phyloP scores from a whole-genome alignment of 2,113 vertebrate species.

The Pteropus alecto region DNA sequence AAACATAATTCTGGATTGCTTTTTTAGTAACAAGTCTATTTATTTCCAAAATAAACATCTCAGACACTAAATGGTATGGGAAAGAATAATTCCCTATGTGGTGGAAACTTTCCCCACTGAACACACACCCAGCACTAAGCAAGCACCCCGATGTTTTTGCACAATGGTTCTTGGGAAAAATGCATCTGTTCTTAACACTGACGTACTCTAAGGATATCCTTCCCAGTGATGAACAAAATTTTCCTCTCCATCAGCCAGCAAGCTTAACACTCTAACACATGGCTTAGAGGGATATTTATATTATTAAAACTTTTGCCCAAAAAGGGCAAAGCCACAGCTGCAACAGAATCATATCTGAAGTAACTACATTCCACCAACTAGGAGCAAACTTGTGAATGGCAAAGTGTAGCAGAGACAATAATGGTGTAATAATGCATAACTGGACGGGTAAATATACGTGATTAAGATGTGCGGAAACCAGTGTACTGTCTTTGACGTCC shows the following conservation, averaged over 20 bases:
- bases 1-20: neutral
- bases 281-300: neutral
- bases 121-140: neutral
- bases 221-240: slow-evolving; percentile 29
- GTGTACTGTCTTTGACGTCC: neutral
- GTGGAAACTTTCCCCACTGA: neutral
- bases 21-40: slow-evolving; percentile 55
- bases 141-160: neutral
- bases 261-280: slow-evolving; percentile 11
- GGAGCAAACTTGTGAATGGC: neutral
- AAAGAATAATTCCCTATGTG: slow-evolving; percentile 25
- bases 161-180: slow-evolving; percentile 21
- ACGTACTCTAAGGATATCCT: slow-evolving; percentile 38
- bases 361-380: neutral
- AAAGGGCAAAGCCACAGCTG: slow-evolving; percentile 14
- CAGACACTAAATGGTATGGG: neutral
- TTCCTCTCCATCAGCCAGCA: slow-evolving; percentile 58
- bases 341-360: neutral
- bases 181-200: neutral
- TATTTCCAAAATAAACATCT: slow-evolving; percentile 72
- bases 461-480: neutral
- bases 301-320: slow-evolving; percentile 9
- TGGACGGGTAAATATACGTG: neutral
- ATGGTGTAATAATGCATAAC: neutral
- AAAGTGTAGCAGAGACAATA: neutral